Conservation (phyloP, 2,797 vertebrate species). For the Tenualosa thibaudeaui region DNA sequence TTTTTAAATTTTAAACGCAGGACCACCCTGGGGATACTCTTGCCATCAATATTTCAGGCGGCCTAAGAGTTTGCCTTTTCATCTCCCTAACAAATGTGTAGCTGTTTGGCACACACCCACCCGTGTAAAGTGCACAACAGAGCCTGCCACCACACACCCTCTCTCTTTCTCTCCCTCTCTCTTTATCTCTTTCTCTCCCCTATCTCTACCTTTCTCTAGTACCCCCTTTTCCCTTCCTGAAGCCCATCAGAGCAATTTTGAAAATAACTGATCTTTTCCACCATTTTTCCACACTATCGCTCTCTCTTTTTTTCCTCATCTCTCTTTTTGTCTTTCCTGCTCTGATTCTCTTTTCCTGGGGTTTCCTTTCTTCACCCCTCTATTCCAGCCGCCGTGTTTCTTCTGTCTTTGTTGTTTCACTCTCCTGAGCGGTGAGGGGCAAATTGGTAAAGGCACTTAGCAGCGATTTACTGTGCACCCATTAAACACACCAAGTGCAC, state of each 20-base stretch:
- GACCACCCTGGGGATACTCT: constrained; percentile 8
- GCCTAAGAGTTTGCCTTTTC: constrained; percentile 25
- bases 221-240: neutral
- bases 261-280: constrained; percentile 9
- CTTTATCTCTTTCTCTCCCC: neutral
- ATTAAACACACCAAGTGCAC: constrained; percentile 62
- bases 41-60: constrained; percentile 11
- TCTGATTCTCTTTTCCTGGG: neutral
- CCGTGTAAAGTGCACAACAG: neutral
- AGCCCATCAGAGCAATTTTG: neutral
- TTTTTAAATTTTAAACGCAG: constrained; percentile 13
- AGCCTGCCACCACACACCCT: neutral
- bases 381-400: neutral
- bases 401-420: constrained; percentile 30
- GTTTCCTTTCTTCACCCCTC: neutral
- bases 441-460: constrained; percentile 71
- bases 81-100: constrained; percentile 19
- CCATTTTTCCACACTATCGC: neutral
- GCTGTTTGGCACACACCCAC: constrained; percentile 8
- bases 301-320: neutral
- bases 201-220: neutral
- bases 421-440: constrained; percentile 58
- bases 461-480: constrained; percentile 64
- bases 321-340: neutral
- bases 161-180: neutral